phyloP scores from a whole-genome alignment of 2,113 vertebrate genomes.

The Coregonus clupeaformis region DNA sequence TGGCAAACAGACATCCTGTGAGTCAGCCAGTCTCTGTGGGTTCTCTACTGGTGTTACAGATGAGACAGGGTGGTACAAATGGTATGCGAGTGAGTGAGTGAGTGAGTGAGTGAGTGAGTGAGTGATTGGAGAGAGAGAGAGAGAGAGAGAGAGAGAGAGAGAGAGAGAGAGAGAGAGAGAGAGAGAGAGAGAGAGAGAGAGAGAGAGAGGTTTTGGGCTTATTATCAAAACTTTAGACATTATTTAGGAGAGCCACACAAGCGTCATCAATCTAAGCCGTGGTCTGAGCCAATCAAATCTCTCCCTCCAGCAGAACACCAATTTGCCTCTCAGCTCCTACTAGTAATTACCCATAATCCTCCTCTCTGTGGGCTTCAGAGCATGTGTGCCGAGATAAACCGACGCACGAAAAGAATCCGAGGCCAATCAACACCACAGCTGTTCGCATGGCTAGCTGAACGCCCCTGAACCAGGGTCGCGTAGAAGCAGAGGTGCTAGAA shows the following conservation, averaged over 20 bases:
- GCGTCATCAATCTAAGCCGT: background rate
- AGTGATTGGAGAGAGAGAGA: no score
- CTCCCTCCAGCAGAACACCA: slow-evolving; percentile 3
- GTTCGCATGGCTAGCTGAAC: background rate
- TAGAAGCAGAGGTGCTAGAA: background rate
- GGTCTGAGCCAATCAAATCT: slow-evolving; percentile 3
- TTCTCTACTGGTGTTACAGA: no score
- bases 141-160: no score
- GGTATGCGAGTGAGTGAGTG: no score
- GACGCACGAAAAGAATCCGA: background rate
- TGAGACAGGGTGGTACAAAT: background rate
- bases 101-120: no score
- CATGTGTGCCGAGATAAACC: background rate
- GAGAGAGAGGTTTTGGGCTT: background rate
- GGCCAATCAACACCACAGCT: background rate
- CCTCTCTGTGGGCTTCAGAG: background rate
- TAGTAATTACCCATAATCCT: background rate
- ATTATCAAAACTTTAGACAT: background rate
- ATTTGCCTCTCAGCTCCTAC: background rate
- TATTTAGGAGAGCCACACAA: no score
- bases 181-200: no score
- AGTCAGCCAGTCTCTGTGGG: no score
- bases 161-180: background rate
- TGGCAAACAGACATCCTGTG: no score
- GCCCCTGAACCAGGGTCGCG: background rate